These are phyloP conservation scores for Cavia porcellus DNA, from an alignment of 2,113 vertebrate species.

Conservation along the genomic window DNA sequence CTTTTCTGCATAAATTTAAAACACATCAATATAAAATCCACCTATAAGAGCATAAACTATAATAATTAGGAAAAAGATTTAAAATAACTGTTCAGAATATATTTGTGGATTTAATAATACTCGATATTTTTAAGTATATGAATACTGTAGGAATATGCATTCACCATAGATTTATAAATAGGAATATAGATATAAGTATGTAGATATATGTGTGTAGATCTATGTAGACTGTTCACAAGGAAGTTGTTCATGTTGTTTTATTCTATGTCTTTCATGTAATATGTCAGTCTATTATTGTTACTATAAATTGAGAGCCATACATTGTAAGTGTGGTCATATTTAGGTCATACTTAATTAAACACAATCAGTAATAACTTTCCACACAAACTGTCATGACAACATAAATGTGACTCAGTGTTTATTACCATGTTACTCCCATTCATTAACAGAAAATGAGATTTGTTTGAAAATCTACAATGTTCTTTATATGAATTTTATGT, in stretches of 20 bases:
- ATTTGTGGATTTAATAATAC: not conserved
- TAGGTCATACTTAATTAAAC: not conserved
- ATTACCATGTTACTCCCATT: not conserved
- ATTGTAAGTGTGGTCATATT: not conserved
- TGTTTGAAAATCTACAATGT: conserved; percentile 11
- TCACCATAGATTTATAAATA: not conserved
- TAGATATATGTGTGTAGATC: not conserved
- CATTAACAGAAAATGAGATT: conserved; percentile 29
- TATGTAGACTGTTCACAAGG: not conserved
- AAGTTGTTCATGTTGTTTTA: not conserved
- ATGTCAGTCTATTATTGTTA: not conserved
- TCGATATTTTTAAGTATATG: not conserved
- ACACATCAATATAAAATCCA: not conserved
- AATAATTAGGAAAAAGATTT: not conserved
- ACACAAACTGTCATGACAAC: not conserved
- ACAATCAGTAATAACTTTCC: not conserved
- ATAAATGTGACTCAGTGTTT: not conserved
- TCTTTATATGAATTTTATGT: conserved; percentile 10
- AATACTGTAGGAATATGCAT: not conserved
- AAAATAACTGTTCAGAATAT: not conserved
- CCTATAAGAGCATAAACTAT: not conserved
- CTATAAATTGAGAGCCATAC: not conserved
- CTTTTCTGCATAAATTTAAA: not conserved
- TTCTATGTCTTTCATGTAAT: not conserved
- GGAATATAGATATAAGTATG: not conserved